Percentiles rank a stretch among this genome's conserved stretches.
phyloP scores from a whole-genome alignment of 2,888 invertebrate species.

The Raillietiella orientalis region DNA sequence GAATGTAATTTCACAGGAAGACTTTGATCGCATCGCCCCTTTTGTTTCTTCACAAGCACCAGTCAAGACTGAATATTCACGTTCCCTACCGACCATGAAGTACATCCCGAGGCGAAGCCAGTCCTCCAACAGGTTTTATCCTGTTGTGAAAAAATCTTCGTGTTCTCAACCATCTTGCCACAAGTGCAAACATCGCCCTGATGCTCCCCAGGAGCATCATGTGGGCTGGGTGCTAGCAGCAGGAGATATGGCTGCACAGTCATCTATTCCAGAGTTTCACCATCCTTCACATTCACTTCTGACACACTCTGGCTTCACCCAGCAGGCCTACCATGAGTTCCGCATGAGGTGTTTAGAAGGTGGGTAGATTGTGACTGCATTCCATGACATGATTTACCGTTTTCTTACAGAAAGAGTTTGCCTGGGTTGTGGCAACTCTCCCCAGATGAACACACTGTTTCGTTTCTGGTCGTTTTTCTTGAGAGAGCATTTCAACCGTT shows the following conservation, averaged over 20 bases:
- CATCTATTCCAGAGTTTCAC: slow-evolving; percentile 72
- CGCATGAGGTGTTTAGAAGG: slow-evolving; percentile 72
- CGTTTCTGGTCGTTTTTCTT: slow-evolving; percentile 99
- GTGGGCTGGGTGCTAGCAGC: slow-evolving; percentile 94
- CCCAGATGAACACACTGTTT: slow-evolving; percentile 98
- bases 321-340: slow-evolving; percentile 89
- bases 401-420: slow-evolving; percentile 45
- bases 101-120: slow-evolving; percentile 4
- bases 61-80: slow-evolving; percentile 15
- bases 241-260: no score
- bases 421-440: slow-evolving; percentile 71
- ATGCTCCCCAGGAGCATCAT: slow-evolving; percentile 69
- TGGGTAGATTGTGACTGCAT: slow-evolving; percentile 11
- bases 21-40: slow-evolving; percentile 43
- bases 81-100: background rate
- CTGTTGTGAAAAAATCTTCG: slow-evolving; percentile 46
- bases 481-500: slow-evolving; percentile 84
- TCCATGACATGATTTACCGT: slow-evolving; percentile 2
- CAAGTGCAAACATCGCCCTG: slow-evolving; percentile 55
- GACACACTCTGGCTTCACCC: slow-evolving; percentile 87
- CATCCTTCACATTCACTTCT: slow-evolving; percentile 85
- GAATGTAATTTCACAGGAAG: slow-evolving; percentile 54
- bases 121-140: slow-evolving; percentile 44
- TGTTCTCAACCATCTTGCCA: slow-evolving; percentile 35
- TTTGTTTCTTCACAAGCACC: slow-evolving; percentile 22